These are phyloP conservation scores for Aspidapion aeneum DNA, from an alignment of 2,888 invertebrate species.

Conservation along the genomic window DNA sequence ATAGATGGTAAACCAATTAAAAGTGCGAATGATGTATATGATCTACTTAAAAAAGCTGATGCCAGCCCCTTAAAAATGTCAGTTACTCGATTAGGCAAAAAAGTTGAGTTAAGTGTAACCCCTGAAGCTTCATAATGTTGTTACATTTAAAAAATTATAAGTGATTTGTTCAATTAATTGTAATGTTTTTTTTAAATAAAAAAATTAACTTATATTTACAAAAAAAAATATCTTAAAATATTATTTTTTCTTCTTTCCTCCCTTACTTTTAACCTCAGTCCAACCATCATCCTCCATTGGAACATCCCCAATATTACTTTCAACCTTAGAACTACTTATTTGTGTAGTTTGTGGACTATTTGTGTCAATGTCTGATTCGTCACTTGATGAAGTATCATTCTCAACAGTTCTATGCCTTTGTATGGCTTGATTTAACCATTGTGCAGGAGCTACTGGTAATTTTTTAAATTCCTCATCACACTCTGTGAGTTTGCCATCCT, in stretches of 20 bases:
- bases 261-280: conserved; percentile 58
- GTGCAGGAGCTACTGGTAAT: conserved; percentile 55
- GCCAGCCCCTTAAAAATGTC: conserved; percentile 49
- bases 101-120: conserved; percentile 48
- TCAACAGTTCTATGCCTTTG: background rate
- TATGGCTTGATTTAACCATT: conserved; percentile 30
- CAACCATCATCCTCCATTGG: conserved; percentile 58
- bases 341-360: background rate
- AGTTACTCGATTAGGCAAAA: conserved; percentile 49
- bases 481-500: conserved; percentile 55
- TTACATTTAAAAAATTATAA: too few species aligned
- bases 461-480: conserved; percentile 56
- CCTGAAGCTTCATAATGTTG: conserved; percentile 58
- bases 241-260: conserved; percentile 36
- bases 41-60: conserved; percentile 33
- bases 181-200: too few species aligned
- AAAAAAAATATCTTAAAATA: conserved; percentile 1
- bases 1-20: conserved; percentile 58
- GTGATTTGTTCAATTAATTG: too few species aligned
- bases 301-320: conserved; percentile 17
- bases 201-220: conserved; percentile 7
- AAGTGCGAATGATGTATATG: conserved; percentile 31
- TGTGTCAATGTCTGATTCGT: conserved; percentile 1
- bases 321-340: conserved; percentile 21
- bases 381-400: conserved; percentile 11